A percentile compares a stretch with the other conserved stretches of the same genome.
These are phyloP conservation scores for Spondyliosoma cantharus DNA, from an alignment of 2,797 vertebrate genomes.

Conservation along the genomic window DNA sequence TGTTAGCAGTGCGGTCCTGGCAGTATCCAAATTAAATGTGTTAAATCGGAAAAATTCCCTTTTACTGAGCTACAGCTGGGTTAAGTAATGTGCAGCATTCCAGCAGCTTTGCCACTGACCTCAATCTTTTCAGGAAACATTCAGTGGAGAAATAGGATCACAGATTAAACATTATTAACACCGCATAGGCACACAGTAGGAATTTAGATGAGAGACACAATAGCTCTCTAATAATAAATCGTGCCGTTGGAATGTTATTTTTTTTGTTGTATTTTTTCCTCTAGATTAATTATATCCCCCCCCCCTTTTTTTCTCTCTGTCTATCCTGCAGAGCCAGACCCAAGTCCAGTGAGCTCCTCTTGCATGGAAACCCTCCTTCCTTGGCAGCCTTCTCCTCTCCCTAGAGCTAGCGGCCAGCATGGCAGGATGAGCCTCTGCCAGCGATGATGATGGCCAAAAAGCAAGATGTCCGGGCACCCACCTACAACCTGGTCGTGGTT, in stretches of 20 bases:
- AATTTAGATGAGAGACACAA: conserved; percentile 59
- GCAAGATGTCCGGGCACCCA: conserved; percentile 96
- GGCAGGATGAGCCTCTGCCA: conserved; percentile 91
- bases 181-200: conserved; percentile 39
- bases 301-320: conserved; percentile 43
- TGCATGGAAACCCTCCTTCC: conserved; percentile 77
- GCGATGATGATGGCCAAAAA: conserved; percentile 97
- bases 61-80: conserved; percentile 58
- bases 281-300: conserved; percentile 54
- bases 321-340: conserved; percentile 74
- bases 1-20: conserved; percentile 35
- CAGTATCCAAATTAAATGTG: conserved; percentile 55
- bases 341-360: conserved; percentile 64
- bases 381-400: conserved; percentile 70
- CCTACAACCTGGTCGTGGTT: conserved; percentile 96
- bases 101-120: conserved; percentile 74
- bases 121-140: conserved; percentile 80
- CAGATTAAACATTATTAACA: conserved; percentile 75
- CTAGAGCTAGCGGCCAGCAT: conserved; percentile 84
- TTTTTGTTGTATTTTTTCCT: conserved; percentile 24
- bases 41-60: conserved; percentile 55
- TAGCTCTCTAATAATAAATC: conserved; percentile 52
- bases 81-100: conserved; percentile 72
- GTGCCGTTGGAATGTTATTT: conserved; percentile 36
- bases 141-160: conserved; percentile 67